These are phyloP conservation scores for Eudemis profundana DNA, from an alignment of 2,888 invertebrate genomes.

Conservation along the genomic window DNA sequence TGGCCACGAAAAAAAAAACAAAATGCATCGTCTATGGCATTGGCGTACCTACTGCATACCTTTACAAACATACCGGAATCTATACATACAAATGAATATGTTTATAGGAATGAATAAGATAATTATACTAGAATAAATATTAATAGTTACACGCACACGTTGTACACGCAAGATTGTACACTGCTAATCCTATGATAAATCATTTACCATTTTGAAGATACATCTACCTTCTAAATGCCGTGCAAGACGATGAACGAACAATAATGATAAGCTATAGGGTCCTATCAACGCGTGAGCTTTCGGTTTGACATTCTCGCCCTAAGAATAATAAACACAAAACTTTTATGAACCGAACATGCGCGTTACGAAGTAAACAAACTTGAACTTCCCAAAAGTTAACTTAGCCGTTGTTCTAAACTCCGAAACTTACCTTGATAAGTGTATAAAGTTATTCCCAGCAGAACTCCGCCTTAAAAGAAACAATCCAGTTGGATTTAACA, in stretches of 20 bases:
- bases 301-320: conserved; percentile 32
- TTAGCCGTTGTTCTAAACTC: conserved; percentile 50
- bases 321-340: conserved; percentile 50
- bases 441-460: conserved; percentile 61
- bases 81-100: background rate
- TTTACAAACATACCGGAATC: conserved; percentile 5
- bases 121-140: background rate
- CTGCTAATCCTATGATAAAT: background rate
- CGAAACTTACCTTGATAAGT: conserved; percentile 67
- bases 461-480: conserved; percentile 66
- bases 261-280: background rate
- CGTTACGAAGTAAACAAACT: conserved; percentile 79
- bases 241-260: background rate
- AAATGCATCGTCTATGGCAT: conserved; percentile 31
- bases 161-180: background rate
- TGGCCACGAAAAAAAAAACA: conserved; percentile 61
- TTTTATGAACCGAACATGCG: conserved; percentile 72
- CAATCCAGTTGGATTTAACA: conserved; percentile 77
- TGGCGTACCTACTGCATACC: conserved; percentile 13
- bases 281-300: conserved; percentile 3
- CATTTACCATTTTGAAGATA: background rate
- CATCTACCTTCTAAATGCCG: background rate
- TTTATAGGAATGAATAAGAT: background rate
- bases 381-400: conserved; percentile 67
- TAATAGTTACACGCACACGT: too few species aligned